Evolutionary conservation across 2,797 vertebrate genomes (phyloP).

Genomic region (Smutsia temminckii): DNA sequence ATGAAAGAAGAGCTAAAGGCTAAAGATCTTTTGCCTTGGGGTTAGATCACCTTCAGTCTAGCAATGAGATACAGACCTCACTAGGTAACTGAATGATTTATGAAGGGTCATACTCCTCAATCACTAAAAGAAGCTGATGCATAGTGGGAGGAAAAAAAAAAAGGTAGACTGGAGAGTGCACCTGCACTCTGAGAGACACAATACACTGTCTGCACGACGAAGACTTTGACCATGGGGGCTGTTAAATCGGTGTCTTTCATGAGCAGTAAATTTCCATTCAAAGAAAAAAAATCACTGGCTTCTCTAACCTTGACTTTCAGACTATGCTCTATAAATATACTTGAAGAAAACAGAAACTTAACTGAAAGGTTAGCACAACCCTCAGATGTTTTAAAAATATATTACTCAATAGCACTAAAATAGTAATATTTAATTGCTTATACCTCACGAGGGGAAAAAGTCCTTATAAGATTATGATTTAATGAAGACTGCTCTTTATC

Average conservation of each 20-base stretch:
- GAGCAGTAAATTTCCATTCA: slow-evolving; percentile 22
- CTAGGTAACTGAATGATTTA: background rate
- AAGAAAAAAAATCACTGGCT: slow-evolving; percentile 47
- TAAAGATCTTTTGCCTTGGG: background rate
- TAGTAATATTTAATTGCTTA: slow-evolving; percentile 59
- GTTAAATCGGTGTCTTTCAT: background rate
- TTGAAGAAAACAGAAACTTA: slow-evolving; percentile 70
- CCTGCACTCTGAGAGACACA: background rate
- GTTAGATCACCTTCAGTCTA: background rate
- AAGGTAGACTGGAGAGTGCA: background rate
- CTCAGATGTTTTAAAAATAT: slow-evolving; percentile 43
- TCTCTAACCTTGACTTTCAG: slow-evolving; percentile 69
- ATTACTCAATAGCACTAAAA: slow-evolving; percentile 75
- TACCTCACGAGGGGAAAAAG: background rate
- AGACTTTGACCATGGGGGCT: background rate
- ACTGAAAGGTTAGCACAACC: slow-evolving; percentile 54
- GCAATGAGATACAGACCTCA: slow-evolving; percentile 40
- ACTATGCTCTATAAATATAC: slow-evolving; percentile 59
- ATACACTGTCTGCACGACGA: background rate
- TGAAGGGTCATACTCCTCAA: background rate
- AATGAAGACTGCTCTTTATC: background rate
- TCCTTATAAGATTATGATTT: slow-evolving; percentile 8
- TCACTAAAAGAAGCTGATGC: background rate
- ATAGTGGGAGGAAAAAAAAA: background rate
- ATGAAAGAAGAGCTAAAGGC: background rate